Percentiles rank a stretch among this genome's conserved stretches.
phyloP scores from a whole-genome alignment of 2,888 invertebrate species.

The Seladonia tumulorum region DNA sequence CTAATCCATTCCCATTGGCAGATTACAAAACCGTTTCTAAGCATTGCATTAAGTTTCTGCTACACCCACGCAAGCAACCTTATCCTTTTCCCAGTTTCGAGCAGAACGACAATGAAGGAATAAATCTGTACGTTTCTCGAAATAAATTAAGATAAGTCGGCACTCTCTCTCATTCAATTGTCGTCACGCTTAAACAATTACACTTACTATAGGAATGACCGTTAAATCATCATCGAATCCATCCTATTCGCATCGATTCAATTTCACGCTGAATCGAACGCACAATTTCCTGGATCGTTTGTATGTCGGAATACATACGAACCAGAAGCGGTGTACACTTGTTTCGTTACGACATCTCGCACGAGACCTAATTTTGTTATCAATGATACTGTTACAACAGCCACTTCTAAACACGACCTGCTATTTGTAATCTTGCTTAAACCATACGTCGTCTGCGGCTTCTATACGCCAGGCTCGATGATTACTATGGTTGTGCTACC shows the following conservation, averaged over 20 bases:
- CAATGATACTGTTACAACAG: constrained; percentile 62
- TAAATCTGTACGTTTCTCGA: constrained; percentile 20
- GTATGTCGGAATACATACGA: neutral
- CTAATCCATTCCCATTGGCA: neutral
- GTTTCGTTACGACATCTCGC: constrained; percentile 46
- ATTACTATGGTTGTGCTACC: constrained; percentile 21
- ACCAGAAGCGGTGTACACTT: neutral
- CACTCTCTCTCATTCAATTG: neutral
- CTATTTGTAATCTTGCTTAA: constrained; percentile 54
- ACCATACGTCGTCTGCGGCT: constrained; percentile 25
- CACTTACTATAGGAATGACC: neutral
- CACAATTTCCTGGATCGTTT: neutral
- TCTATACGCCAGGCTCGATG: constrained; percentile 28
- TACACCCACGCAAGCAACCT: neutral
- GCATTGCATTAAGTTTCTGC: neutral
- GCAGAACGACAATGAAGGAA: neutral
- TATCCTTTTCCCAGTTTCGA: neutral
- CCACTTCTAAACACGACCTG: constrained; percentile 51
- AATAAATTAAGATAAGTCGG: constrained; percentile 8
- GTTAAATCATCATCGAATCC: neutral
- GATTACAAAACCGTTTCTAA: neutral
- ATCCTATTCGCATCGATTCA: neutral
- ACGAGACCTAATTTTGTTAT: constrained; percentile 65
- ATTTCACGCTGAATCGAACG: neutral
- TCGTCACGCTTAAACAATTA: neutral